Percentiles rank a stretch among this genome's conserved stretches.
Conservation (phyloP, 2,113 vertebrate genomes). For the Carassius gibelio region DNA sequence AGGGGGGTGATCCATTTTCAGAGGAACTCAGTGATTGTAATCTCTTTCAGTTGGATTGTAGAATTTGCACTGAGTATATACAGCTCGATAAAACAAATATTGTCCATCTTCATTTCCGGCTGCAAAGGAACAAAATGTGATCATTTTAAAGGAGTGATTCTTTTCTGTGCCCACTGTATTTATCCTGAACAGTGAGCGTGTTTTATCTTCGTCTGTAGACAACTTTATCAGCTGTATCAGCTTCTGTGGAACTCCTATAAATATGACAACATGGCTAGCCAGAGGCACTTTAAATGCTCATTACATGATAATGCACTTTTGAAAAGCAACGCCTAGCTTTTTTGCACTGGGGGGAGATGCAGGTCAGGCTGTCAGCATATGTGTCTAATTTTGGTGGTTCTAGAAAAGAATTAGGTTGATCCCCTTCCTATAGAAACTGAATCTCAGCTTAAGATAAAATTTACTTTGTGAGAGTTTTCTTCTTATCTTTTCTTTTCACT, state of each 20-base stretch:
- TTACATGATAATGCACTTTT: neutral
- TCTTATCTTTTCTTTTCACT: neutral
- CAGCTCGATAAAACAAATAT: too few species aligned
- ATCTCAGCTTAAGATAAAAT: constrained; percentile 7
- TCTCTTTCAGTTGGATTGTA: too few species aligned
- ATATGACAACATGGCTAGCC: neutral
- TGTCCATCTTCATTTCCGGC: too few species aligned
- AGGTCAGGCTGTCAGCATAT: neutral
- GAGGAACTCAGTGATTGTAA: too few species aligned
- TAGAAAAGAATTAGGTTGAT: neutral
- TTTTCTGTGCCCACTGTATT: neutral
- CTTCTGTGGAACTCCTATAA: constrained; percentile 5
- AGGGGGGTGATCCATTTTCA: too few species aligned
- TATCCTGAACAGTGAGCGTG: neutral
- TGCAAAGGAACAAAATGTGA: too few species aligned
- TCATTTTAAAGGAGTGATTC: too few species aligned
- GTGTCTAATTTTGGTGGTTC: neutral
- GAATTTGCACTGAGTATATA: too few species aligned
- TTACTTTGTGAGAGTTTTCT: neutral
- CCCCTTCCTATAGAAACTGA: neutral
- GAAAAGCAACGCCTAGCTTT: neutral
- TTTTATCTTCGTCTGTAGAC: neutral
- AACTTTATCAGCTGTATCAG: neutral
- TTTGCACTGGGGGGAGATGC: neutral
- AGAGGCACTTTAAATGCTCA: constrained; percentile 5